A percentile compares a stretch with the other conserved stretches of the same genome.
phyloP scores from a whole-genome alignment of 2,113 vertebrate species.

The Sinocyclocheilus rhinocerous region DNA sequence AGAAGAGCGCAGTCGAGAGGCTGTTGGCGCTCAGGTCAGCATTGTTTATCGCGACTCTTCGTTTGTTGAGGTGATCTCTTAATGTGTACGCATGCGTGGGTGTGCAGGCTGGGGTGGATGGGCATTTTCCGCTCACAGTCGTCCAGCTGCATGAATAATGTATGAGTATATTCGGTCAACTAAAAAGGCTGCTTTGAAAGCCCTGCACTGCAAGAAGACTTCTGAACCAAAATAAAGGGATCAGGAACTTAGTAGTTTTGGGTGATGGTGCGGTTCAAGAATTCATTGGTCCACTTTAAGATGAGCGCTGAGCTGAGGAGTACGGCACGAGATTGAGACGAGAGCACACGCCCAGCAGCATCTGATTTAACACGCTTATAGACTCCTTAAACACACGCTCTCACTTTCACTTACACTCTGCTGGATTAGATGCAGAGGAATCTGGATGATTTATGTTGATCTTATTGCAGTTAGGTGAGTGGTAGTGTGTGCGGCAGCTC shows the following conservation, averaged over 20 bases:
- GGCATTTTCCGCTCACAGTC: constrained; percentile 46
- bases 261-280: not conserved
- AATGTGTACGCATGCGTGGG: constrained; percentile 61
- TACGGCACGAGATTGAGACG: not conserved
- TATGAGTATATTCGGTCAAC: constrained; percentile 35
- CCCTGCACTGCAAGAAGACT: not conserved
- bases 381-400: not conserved
- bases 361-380: not conserved
- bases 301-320: not conserved
- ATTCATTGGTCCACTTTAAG: not conserved
- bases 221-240: constrained; percentile 1
- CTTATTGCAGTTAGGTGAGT: not conserved
- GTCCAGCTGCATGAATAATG: constrained; percentile 63
- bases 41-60: constrained; percentile 31
- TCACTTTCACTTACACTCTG: not conserved
- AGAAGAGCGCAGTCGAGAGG: constrained; percentile 10
- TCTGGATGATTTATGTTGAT: not conserved
- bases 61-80: constrained; percentile 36
- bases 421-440: not conserved
- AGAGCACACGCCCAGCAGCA: not conserved
- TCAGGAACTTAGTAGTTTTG: not conserved
- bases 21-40: constrained; percentile 9
- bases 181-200: not conserved
- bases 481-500: constrained; percentile 5
- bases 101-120: constrained; percentile 43